A percentile compares a stretch with the other conserved stretches of the same genome.
These are phyloP conservation scores for Micromussa lordhowensis DNA, from an alignment of 92 coral and sea anemone species.

Conservation along the genomic window DNA sequence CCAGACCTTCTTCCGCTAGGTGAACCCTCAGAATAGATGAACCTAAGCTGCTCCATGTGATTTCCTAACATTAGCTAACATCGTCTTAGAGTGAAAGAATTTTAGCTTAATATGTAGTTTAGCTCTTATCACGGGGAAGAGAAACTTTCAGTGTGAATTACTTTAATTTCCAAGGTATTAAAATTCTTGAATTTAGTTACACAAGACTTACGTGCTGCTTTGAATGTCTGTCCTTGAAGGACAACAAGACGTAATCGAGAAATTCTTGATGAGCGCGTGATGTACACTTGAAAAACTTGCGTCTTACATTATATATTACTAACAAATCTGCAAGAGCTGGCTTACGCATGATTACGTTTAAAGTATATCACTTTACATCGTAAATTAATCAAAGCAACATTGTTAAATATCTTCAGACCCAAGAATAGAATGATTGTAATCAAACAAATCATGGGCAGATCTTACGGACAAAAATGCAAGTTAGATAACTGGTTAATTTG, in stretches of 20 bases:
- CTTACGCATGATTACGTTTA: neutral
- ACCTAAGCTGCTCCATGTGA: neutral
- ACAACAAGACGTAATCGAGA: neutral
- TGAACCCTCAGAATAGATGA: no score
- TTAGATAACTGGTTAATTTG: no score
- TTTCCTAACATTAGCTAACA: neutral
- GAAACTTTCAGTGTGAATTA: neutral
- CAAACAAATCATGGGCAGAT: neutral
- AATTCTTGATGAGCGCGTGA: neutral
- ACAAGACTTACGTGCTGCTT: neutral
- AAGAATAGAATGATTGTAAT: neutral
- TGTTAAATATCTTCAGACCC: neutral
- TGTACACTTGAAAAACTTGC: neutral
- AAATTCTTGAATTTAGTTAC: neutral
- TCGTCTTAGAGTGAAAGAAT: neutral
- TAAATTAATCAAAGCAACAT: neutral
- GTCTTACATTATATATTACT: neutral
- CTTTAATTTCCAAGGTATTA: neutral
- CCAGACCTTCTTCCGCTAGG: conserved; percentile 23
- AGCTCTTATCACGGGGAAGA: neutral
- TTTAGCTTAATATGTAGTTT: neutral
- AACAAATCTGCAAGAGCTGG: neutral
- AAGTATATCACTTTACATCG: neutral
- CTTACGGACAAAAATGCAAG: neutral
- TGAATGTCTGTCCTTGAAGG: neutral